These are phyloP conservation scores for Centropristis striata DNA, from an alignment of 2,113 vertebrate genomes.

Conservation along the genomic window DNA sequence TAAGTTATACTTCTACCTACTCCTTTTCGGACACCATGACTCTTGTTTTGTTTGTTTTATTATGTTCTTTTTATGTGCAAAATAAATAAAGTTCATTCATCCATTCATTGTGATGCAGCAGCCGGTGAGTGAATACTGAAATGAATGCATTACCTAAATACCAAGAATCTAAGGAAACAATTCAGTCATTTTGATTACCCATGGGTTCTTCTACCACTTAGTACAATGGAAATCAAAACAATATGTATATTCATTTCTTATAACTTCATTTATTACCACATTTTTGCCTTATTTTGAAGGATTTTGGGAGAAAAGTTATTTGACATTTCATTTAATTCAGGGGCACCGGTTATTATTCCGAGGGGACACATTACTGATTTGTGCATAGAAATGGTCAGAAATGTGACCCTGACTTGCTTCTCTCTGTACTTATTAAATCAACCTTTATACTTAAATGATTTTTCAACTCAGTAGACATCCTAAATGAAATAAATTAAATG, in stretches of 20 bases:
- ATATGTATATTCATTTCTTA: neutral
- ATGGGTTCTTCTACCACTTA: neutral
- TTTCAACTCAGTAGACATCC: constrained; percentile 46
- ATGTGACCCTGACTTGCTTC: neutral
- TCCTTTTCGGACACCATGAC: too few species aligned
- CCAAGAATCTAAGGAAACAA: neutral
- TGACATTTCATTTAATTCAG: neutral
- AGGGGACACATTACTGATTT: neutral
- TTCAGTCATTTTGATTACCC: neutral
- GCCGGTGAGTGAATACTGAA: too few species aligned
- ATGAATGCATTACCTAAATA: neutral
- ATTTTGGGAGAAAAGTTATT: neutral
- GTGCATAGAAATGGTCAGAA: neutral
- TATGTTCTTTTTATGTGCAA: too few species aligned
- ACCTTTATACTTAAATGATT: constrained; percentile 49
- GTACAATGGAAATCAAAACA: constrained; percentile 18
- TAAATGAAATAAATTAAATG: constrained; percentile 65
- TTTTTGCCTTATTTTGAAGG: neutral
- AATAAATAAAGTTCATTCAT: too few species aligned
- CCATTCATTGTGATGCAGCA: too few species aligned
- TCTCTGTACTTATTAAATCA: constrained; percentile 30
- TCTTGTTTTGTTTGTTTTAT: too few species aligned
- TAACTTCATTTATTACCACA: neutral
- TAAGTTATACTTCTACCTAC: too few species aligned
- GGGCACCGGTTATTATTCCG: neutral